Evolutionary conservation across 2,113 vertebrate genomes (phyloP).

Genomic region (Mixornis gularis): DNA sequence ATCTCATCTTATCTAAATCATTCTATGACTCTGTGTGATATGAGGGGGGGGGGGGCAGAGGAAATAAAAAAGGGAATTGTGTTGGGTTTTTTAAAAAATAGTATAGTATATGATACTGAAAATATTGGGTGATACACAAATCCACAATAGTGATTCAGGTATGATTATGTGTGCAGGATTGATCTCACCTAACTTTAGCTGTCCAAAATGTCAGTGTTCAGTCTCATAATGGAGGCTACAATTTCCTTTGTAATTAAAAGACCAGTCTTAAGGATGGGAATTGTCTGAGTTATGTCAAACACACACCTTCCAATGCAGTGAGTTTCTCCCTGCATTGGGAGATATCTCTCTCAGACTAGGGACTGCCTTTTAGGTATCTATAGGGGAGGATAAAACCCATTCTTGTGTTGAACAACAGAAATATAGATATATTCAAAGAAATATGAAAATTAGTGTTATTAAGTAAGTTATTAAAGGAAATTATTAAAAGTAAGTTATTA

Average conservation of each 20-base stretch:
- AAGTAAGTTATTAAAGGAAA: background rate
- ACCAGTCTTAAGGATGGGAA: background rate
- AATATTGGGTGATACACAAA: background rate
- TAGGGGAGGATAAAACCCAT: background rate
- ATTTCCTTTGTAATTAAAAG: background rate
- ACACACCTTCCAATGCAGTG: background rate
- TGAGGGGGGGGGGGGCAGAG: accelerated
- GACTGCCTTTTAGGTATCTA: background rate
- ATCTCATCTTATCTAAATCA: background rate
- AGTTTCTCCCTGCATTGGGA: background rate
- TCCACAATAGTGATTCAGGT: background rate
- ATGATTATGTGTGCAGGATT: background rate
- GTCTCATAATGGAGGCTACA: background rate
- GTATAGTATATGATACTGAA: background rate
- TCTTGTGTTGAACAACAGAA: background rate
- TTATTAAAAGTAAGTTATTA: background rate
- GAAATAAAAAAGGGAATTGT: background rate
- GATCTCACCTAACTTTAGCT: background rate
- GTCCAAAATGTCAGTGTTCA: background rate
- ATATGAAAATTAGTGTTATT: background rate
- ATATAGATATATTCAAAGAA: background rate
- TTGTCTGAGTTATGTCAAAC: background rate
- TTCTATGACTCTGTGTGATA: background rate
- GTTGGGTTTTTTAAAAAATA: background rate
- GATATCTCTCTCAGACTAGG: background rate